Evolutionary conservation across 1,140 invertebrate species (phyloP).

Genomic region (Littorina saxatilis): DNA sequence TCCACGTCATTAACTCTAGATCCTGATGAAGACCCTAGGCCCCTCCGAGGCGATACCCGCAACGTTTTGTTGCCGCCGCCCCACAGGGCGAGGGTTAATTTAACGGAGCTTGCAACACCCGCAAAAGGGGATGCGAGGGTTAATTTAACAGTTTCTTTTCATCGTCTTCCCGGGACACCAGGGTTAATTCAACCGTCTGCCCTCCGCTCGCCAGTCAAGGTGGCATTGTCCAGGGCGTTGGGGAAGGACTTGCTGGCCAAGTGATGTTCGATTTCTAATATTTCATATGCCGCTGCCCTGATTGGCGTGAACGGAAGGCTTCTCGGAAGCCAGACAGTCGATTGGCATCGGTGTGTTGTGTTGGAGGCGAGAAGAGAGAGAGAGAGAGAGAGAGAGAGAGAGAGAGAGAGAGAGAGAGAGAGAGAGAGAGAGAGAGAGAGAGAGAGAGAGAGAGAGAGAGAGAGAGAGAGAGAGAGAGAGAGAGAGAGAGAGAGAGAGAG

Average conservation of each 20-base stretch:
- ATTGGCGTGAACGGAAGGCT: not conserved
- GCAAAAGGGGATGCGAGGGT: slow-evolving; percentile 22
- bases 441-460: no score
- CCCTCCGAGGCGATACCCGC: not conserved
- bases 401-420: no score
- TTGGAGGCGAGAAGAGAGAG: not conserved
- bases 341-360: not conserved
- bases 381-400: no score
- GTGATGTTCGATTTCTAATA: slow-evolving; percentile 35
- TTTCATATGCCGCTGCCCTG: slow-evolving; percentile 21
- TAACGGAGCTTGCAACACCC: slow-evolving; percentile 30
- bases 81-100: slow-evolving; percentile 35
- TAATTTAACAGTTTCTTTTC: slow-evolving; percentile 44
- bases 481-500: no score
- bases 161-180: slow-evolving; percentile 21
- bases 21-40: not conserved
- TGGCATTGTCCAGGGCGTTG: not conserved
- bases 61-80: slow-evolving; percentile 12
- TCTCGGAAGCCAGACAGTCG: not conserved
- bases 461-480: no score
- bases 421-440: no score
- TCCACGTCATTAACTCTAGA: slow-evolving; percentile 21
- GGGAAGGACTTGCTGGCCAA: no score
- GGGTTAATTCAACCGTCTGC: slow-evolving; percentile 34
- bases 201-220: not conserved